A percentile compares a stretch with the other conserved stretches of the same genome.
phyloP scores from a whole-genome alignment of 2,113 vertebrate genomes.

The Leucosticte australis region DNA sequence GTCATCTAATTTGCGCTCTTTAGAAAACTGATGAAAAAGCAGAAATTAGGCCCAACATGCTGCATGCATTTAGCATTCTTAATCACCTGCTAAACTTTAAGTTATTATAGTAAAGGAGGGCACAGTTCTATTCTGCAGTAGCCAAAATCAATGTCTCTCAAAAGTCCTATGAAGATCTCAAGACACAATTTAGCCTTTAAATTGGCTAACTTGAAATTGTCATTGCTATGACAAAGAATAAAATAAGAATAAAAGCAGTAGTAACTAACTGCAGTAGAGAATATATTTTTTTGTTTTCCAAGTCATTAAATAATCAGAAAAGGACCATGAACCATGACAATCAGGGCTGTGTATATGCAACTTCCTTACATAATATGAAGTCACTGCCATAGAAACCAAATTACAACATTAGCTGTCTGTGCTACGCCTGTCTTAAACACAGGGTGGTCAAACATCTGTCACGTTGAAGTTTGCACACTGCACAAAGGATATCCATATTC shows the following conservation, averaged over 20 bases:
- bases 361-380: conserved; percentile 42
- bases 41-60: not conserved
- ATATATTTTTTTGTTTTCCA: not conserved
- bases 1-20: not conserved
- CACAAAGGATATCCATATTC: not conserved
- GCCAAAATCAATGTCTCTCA: not conserved
- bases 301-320: not conserved
- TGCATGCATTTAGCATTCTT: not conserved
- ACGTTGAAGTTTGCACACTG: not conserved
- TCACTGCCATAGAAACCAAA: conserved; percentile 58
- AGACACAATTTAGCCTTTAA: not conserved
- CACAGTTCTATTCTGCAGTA: not conserved
- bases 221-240: not conserved
- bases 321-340: conserved; percentile 33
- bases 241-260: not conserved
- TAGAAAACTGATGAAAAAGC: not conserved
- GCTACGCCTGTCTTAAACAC: not conserved
- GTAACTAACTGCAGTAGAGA: not conserved
- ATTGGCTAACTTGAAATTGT: not conserved
- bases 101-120: not conserved
- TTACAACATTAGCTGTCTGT: not conserved
- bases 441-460: not conserved
- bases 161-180: not conserved
- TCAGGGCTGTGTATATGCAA: not conserved
- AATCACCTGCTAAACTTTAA: not conserved